Evolutionary conservation across 2,113 vertebrate genomes (phyloP).

Genomic region (Microcebus griseorufus): DNA sequence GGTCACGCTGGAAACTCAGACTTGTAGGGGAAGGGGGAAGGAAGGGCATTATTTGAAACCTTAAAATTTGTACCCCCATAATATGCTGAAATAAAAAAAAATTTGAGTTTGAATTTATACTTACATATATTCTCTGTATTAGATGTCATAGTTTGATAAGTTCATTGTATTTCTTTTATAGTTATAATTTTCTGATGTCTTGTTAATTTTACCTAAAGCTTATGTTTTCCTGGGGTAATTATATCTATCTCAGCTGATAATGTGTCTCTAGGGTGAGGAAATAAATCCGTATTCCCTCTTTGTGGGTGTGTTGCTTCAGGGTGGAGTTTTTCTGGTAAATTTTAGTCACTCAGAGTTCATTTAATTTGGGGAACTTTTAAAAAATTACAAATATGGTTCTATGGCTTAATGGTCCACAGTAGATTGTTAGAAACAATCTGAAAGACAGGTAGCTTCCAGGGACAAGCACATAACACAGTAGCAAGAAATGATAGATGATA

Average conservation of each 20-base stretch:
- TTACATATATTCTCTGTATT: not conserved
- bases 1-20: too few species aligned
- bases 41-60: too few species aligned
- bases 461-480: not conserved
- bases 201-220: conserved; percentile 21
- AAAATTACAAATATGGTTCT: not conserved
- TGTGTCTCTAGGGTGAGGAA: not conserved
- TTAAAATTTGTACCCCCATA: too few species aligned
- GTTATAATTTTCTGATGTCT: not conserved
- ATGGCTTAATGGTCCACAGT: not conserved
- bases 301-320: not conserved
- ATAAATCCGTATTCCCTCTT: not conserved
- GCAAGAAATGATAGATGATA: not conserved
- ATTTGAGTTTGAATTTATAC: not conserved
- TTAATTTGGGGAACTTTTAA: not conserved
- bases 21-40: too few species aligned
- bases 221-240: not conserved
- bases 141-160: not conserved
- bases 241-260: not conserved
- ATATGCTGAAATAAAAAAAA: not conserved
- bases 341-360: not conserved
- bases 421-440: not conserved
- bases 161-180: not conserved
- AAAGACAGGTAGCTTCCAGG: not conserved
- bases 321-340: not conserved